These are phyloP conservation scores for Saimiri boliviensis DNA, from an alignment of 2,113 vertebrate genomes.

Conservation along the genomic window DNA sequence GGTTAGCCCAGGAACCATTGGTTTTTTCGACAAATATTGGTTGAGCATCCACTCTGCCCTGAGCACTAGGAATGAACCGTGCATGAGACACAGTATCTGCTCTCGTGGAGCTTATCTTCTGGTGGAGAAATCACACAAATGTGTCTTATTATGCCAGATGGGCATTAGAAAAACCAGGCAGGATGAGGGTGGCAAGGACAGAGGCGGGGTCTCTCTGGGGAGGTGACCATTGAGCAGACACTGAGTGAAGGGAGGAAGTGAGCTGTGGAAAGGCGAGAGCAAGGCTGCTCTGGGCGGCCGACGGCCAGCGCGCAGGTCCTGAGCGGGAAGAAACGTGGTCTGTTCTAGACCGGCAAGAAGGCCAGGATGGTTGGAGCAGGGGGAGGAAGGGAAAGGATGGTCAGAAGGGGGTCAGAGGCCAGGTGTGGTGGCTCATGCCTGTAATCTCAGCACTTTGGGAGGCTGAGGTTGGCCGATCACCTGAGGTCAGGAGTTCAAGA, in stretches of 20 bases:
- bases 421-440: fast-evolving
- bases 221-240: no score
- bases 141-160: neutral
- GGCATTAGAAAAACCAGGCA: neutral
- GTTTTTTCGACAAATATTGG: neutral
- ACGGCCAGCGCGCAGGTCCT: neutral
- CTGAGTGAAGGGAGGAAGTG: neutral
- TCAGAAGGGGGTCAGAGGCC: neutral
- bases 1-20: fast-evolving
- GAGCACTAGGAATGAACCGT: neutral
- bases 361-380: neutral
- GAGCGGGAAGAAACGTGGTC: neutral
- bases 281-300: neutral
- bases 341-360: neutral
- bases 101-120: neutral
- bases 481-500: neutral
- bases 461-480: neutral
- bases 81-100: neutral
- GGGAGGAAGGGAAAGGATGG: neutral
- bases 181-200: fast-evolving
- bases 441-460: neutral
- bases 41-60: neutral
- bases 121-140: neutral
- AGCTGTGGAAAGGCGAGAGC: neutral
- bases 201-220: neutral